Evolutionary conservation across 2,888 invertebrate genomes (phyloP).

Genomic region (Pollenia angustigena): DNA sequence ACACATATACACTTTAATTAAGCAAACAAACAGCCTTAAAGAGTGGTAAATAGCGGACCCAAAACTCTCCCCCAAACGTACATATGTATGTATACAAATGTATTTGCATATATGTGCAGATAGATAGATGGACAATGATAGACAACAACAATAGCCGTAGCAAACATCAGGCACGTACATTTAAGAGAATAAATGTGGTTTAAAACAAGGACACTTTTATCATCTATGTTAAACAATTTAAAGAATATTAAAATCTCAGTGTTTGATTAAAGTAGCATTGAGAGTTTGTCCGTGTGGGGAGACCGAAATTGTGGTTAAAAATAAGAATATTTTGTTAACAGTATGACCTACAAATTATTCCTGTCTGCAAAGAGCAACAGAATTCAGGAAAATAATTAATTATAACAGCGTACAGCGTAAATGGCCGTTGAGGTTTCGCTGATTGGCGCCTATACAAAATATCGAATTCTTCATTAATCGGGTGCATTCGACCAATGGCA

Average conservation of each 20-base stretch:
- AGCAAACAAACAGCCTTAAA: conserved; percentile 33
- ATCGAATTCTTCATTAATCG: too few relatives aligned
- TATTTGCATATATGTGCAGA: not conserved
- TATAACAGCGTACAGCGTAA: too few relatives aligned
- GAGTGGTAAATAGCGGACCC: conserved; percentile 15
- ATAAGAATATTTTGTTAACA: not conserved
- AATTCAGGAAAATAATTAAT: too few relatives aligned
- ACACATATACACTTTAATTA: conserved; percentile 8
- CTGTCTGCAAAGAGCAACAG: not conserved
- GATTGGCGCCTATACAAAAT: too few relatives aligned
- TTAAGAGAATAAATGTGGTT: conserved; percentile 24
- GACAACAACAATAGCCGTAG: conserved; percentile 19
- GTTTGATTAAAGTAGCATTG: conserved; percentile 9
- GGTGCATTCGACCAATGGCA: too few relatives aligned
- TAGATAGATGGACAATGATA: conserved; percentile 13
- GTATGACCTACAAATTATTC: conserved; percentile 4
- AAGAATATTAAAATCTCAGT: conserved; percentile 54
- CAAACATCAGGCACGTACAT: conserved; percentile 31
- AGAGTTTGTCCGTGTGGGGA: not conserved
- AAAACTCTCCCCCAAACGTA: not conserved
- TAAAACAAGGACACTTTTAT: conserved; percentile 39
- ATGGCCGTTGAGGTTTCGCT: too few relatives aligned
- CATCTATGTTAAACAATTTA: conserved; percentile 53
- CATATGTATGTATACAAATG: not conserved
- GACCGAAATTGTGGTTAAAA: not conserved